Base-by-base conservation (phyloP, 2,888 invertebrate species). In the Leptothorax acervorum region DNA sequence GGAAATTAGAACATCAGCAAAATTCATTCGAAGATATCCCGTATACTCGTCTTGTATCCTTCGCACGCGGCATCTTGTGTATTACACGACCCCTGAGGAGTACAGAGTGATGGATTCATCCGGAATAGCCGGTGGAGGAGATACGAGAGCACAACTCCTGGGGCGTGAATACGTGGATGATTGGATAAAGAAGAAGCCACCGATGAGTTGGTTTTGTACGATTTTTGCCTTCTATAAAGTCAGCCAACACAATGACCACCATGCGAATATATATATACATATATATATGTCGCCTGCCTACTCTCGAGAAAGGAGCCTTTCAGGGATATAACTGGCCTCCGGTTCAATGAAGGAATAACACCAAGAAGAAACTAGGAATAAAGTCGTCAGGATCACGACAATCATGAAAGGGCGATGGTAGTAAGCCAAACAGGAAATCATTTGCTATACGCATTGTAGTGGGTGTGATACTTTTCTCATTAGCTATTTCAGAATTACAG, bases 81-180 rank as follows among this genome's bases (percentile, higher is more conserved):
- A 89, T 91, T 89, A 89, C 83, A 39, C 57, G 76, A 84, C 82
- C 87, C 84, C 82, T 66, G 81, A 85, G 55, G 71, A 82, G 75
- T 60, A 48, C 65, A 60, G 81, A 74, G 83, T 90, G 92, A 92
- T 91, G 89, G 91, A 92, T 92, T 85, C 88, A 86, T 81, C 73
- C 65, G 78, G 73, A 78, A 78, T 65, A 65, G 62, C 31, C 66
- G 35, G 71, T 42, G 55, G 71, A 75, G 63, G 74, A 83, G 82
- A 65, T 35, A 66, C 48, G 74, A 84, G 51, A 85, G 78, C 86
- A 81, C 48, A 84, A 84, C 73, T 63, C 66, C 85, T 87, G 88
- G 90, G 93, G 93, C 94, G 93, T 94, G 94, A 94, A 94, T 94
- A 91, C 92, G 81, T 84, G 86, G 92, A 93, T 94, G 92, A 94